A percentile compares a stretch with the other conserved stretches of the same genome.
Conservation (phyloP, 2,113 vertebrate species). For the Hypocryptadius cinnamomeus region DNA sequence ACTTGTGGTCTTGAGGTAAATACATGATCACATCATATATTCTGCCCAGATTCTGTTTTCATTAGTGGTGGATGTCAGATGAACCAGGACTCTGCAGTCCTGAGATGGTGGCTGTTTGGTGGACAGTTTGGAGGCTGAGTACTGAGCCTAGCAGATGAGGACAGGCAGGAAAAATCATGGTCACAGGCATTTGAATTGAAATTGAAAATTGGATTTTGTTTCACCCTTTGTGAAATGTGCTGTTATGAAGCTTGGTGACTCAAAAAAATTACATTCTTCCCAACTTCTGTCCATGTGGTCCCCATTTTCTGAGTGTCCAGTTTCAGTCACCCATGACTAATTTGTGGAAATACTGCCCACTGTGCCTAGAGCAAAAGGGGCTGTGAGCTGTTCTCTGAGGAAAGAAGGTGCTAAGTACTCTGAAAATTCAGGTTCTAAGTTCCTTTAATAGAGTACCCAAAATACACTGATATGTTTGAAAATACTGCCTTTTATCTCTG, state of each 20-base stretch:
- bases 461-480: background rate
- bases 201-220: background rate
- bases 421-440: background rate
- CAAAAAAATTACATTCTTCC: background rate
- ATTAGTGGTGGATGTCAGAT: background rate
- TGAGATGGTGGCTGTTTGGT: background rate
- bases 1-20: background rate
- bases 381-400: background rate
- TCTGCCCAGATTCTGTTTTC: background rate
- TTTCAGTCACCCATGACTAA: background rate
- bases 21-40: background rate
- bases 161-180: background rate
- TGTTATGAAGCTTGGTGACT: background rate
- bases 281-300: background rate
- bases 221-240: background rate
- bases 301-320: background rate
- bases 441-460: background rate
- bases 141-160: background rate
- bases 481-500: conserved; percentile 40
- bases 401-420: background rate
- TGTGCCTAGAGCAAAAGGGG: background rate
- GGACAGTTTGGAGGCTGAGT: background rate
- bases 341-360: background rate
- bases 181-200: background rate
- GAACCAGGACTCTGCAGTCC: background rate